Evolutionary conservation across 2,888 invertebrate species (phyloP), one percentile per base, ranked within the genome.

Genomic region (Thereva unica): DNA sequence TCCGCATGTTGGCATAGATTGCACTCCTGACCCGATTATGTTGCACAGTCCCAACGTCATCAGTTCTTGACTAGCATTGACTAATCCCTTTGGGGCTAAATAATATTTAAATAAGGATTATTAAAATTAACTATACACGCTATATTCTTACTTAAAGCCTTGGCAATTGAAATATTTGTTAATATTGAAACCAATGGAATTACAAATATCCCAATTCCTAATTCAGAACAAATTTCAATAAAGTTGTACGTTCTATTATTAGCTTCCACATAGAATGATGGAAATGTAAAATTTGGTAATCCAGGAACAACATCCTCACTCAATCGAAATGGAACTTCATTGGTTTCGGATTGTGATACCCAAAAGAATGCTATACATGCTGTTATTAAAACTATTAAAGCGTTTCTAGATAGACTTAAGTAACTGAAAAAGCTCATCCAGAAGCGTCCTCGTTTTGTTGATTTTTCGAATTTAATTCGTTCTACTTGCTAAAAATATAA

Each of bases 141-240:
- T n/a, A n/a, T 55, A 63, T 52, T 83, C 87, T 87, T 81, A 95
- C 96, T 87, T 80, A 95, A 92, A 8, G 92, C 89, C 83, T 96
- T 97, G 40, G 95, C 95, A 72, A 97, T 97, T 9, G 97, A 95
- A 71, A 96, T 92, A 76, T 95, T 94, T 50, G 95, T 95, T 66
- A 97, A 82, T 70, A 96, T 88, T 69, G 93, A 91, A 68, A 96
- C 88, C 34, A 96, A 76, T 9, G 97, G 95, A 74, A 95, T 83
- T 69, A 97, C 87, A 68, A 91, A 76, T 63, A 95, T 85, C 12
- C 93, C 93, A 55, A 89, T 82, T 63, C 93, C 91, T 57, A 96
- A 84, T 74, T 87, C 84, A 68, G 84, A 80, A 70, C 88, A 83
- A 85, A 93, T 89, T 71, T 88, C 87, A 54, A 82, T 65, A 74